Base-by-base conservation (phyloP, 2,888 invertebrate species). In the Drosophila ustulata region DNA sequence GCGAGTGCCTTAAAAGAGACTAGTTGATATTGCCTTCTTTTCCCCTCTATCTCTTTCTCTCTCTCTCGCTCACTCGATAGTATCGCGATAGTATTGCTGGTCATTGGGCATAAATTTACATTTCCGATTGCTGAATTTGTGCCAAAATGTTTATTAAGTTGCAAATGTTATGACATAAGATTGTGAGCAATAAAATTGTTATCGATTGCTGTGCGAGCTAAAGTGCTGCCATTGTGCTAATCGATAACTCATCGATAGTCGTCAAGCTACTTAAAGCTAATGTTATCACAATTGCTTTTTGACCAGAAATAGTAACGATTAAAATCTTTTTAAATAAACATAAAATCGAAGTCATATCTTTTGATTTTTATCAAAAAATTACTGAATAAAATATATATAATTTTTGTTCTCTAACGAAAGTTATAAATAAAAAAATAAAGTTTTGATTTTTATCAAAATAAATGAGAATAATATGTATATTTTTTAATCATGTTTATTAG, bases 1-100 rank as follows among this genome's bases (percentile, higher is more conserved):
- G 64, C 72, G 9, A 41, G 46, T 34, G 46, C 69, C 57, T 43
- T 55, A 67, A 73, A 34, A 50, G 53, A 9, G 50, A 46, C 56
- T 55, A 45, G 26, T 51, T 55, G 23, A 32, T 30, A 69, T 51
- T 37, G 34, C 52, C 55, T 55, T 30, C 51, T 39, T 2, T 11
- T 11, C n/a, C 30, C 23, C 50, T 23, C 30, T 30, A 18, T 39
- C 28, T n/a, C n/a, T n/a, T 5, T 3, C 25, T 28, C 32, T 9
- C 30, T 11, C 11, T 5, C 7, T n/a, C 37, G 1, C 37, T 11
- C n/a, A n/a, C 43, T 23, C 55, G 45, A 55, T 55, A 55, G 11
- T 53, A 53, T 53, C 53, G 53, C 30, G 18, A 43, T 53, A 53
- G 45, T 56, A 56, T 56, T 45, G 45, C 32, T 34, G 13, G n/a